Conservation (phyloP, 2,888 invertebrate species). For the Epistrophe eligans region DNA sequence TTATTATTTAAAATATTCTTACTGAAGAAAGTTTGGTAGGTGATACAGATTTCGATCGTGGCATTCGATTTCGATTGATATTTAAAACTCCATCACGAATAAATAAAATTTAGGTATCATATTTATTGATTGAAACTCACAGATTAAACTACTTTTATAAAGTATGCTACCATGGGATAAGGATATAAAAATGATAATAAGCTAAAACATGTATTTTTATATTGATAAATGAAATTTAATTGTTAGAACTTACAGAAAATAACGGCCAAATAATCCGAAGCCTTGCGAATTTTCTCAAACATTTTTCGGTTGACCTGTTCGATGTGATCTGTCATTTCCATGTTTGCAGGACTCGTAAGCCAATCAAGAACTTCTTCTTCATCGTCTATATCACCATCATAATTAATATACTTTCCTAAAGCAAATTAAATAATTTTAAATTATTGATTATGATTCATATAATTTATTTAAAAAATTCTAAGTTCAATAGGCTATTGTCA, state of each 20-base stretch:
- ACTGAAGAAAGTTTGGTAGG: too few relatives aligned
- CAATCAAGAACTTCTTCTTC: constrained; percentile 94
- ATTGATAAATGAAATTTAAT: neutral
- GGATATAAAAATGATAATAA: too few relatives aligned
- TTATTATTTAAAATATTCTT: too few relatives aligned
- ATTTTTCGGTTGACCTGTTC: constrained; percentile 96
- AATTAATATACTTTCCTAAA: constrained; percentile 91
- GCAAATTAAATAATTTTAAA: neutral
- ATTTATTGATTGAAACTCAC: too few relatives aligned
- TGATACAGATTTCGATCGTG: too few relatives aligned
- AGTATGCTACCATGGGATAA: too few relatives aligned
- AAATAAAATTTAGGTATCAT: too few relatives aligned
- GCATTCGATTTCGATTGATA: too few relatives aligned
- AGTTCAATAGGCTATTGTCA: neutral
- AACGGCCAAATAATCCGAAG: constrained; percentile 95
- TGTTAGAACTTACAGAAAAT: constrained; percentile 92
- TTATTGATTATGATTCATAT: neutral
- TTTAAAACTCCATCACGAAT: too few relatives aligned
- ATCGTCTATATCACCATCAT: constrained; percentile 96
- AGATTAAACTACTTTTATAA: too few relatives aligned
- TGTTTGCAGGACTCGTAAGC: constrained; percentile 96
- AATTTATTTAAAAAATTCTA: neutral
- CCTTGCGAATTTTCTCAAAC: constrained; percentile 95
- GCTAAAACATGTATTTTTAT: neutral
- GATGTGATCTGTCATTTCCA: constrained; percentile 96